These are phyloP conservation scores for Zygothrica quintamaculata DNA, from an alignment of 2,888 invertebrate species.

Conservation along the genomic window DNA sequence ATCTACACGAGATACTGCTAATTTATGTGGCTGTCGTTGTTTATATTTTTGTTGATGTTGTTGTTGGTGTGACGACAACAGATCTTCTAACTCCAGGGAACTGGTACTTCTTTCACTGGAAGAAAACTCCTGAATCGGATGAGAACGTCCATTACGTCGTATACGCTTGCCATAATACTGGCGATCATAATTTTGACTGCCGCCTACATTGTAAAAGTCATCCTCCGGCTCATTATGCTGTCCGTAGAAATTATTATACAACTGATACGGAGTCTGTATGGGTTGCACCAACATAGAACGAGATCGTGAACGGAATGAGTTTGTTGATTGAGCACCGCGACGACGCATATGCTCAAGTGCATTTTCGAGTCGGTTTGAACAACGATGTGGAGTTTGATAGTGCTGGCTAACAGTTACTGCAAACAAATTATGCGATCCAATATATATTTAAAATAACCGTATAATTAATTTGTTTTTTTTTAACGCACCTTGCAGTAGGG, in stretches of 20 bases:
- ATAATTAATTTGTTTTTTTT: neutral
- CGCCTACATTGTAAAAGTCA: slow-evolving; percentile 68
- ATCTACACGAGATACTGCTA: slow-evolving; percentile 75
- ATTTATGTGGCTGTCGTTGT: slow-evolving; percentile 74
- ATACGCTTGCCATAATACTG: slow-evolving; percentile 75
- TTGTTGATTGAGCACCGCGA: slow-evolving; percentile 76
- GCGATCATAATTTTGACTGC: slow-evolving; percentile 48
- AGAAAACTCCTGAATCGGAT: slow-evolving; percentile 36
- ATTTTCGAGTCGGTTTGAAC: slow-evolving; percentile 88
- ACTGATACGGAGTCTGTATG: slow-evolving; percentile 80
- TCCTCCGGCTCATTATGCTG: slow-evolving; percentile 68
- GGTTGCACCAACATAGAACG: slow-evolving; percentile 75
- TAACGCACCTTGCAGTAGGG: slow-evolving; percentile 52
- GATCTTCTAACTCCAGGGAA: slow-evolving; percentile 63
- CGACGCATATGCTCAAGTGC: slow-evolving; percentile 88
- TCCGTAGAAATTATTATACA: slow-evolving; percentile 83
- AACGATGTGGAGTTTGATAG: slow-evolving; percentile 85
- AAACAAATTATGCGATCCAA: neutral
- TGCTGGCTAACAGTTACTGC: slow-evolving; percentile 60
- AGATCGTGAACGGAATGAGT: slow-evolving; percentile 51
- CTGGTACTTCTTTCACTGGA: slow-evolving; percentile 40
- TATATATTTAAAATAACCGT: neutral
- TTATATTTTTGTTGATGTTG: slow-evolving; percentile 55
- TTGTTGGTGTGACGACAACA: slow-evolving; percentile 53
- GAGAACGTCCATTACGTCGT: slow-evolving; percentile 55